Evolutionary conservation across 23 tunicate species (phyloP).

Genomic region (Styela clava): DNA sequence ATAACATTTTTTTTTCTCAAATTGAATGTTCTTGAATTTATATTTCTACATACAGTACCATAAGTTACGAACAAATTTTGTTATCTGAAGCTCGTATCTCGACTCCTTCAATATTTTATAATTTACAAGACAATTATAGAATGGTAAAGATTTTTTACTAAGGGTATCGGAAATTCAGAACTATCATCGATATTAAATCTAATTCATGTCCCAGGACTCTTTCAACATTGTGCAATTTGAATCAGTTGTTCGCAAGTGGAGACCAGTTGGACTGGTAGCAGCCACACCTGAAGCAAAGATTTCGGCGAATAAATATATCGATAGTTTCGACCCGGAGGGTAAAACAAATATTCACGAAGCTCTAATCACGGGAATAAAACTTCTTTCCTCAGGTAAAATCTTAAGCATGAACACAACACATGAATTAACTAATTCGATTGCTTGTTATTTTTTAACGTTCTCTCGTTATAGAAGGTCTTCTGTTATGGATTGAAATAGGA

Average conservation of each 20-base stretch:
- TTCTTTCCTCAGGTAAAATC: conserved; percentile 21
- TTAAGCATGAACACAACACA: neutral
- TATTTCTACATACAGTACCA: neutral
- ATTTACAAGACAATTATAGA: too few relatives aligned
- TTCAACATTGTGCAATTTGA: conserved; percentile 54
- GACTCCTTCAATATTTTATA: too few relatives aligned
- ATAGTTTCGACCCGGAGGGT: conserved; percentile 32
- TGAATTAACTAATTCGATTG: neutral
- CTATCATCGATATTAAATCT: too few relatives aligned
- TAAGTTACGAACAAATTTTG: too few relatives aligned
- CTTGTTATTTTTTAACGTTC: too few relatives aligned
- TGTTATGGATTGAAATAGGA: too few relatives aligned
- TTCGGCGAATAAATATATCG: conserved; percentile 28
- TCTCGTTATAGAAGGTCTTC: too few relatives aligned
- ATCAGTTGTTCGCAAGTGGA: conserved; percentile 42
- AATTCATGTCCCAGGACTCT: conserved; percentile 38
- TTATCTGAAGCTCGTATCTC: too few relatives aligned
- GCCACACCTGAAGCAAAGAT: conserved; percentile 21
- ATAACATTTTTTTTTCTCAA: neutral
- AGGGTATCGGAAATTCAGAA: too few relatives aligned
- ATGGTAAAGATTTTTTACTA: too few relatives aligned
- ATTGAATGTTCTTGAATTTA: neutral
- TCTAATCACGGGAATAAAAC: conserved; percentile 35
- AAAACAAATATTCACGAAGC: conserved; percentile 52
- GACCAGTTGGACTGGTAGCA: conserved; percentile 24